These are phyloP conservation scores for Leptodactylus fuscus DNA, from an alignment of 2,113 vertebrate species.

Conservation along the genomic window DNA sequence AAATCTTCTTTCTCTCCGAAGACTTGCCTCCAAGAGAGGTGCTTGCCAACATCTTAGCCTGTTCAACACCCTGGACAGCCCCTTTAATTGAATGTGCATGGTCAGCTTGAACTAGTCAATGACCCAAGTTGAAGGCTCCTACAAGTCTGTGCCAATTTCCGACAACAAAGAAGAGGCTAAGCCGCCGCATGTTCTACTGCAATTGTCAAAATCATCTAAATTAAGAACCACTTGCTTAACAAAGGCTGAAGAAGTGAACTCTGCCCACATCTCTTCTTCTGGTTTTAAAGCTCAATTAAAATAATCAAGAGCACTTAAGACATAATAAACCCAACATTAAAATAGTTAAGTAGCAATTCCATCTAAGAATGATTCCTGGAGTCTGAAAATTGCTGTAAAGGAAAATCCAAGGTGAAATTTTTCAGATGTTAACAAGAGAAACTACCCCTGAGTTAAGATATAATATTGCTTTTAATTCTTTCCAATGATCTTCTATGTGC, in stretches of 20 bases:
- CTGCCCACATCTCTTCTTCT: neutral
- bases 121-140: no score
- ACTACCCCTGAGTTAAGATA: slow-evolving; percentile 11
- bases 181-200: no score
- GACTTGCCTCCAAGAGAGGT: no score
- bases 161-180: neutral
- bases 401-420: slow-evolving; percentile 8
- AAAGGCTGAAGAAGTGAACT: neutral
- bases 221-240: neutral
- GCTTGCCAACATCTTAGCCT: no score
- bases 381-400: neutral
- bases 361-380: neutral
- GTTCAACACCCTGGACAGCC: no score
- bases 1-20: no score
- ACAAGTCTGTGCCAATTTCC: no score
- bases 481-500: neutral
- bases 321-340: slow-evolving; percentile 23
- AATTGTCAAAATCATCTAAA: neutral
- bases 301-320: neutral
- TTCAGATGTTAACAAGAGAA: slow-evolving; percentile 37
- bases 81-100: no score
- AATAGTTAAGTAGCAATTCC: slow-evolving; percentile 8
- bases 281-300: slow-evolving; percentile 29
- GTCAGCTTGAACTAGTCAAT: no score
- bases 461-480: slow-evolving; percentile 37